Percentiles rank a stretch among this genome's conserved stretches.
Conservation (phyloP, 2,113 vertebrate species). For the Hemichromis elongatus region DNA sequence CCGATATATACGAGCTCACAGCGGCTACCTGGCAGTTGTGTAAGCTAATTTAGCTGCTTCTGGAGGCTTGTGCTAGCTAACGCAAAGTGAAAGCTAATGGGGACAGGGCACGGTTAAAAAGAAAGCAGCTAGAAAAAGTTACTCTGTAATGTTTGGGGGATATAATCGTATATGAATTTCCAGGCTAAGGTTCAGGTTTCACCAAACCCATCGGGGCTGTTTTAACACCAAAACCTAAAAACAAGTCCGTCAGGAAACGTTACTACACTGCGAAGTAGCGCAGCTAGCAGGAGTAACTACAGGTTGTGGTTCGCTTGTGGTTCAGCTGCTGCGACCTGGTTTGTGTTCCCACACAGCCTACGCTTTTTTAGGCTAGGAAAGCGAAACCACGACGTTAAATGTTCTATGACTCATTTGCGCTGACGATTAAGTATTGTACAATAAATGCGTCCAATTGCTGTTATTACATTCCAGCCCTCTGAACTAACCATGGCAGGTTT, state of each 20-base stretch:
- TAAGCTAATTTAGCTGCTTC: not conserved
- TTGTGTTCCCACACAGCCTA: not conserved
- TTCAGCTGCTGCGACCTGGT: not conserved
- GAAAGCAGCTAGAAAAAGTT: not conserved
- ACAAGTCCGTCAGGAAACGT: not conserved
- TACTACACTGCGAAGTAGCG: not conserved
- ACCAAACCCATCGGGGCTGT: not conserved
- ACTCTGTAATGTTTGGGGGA: not conserved
- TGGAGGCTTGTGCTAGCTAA: constrained; percentile 7
- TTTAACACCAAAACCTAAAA: not conserved
- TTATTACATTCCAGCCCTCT: not conserved
- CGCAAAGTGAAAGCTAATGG: not conserved
- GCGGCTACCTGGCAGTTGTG: not conserved
- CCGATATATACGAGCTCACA: not conserved
- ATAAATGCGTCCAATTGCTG: not conserved
- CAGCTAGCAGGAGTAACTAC: not conserved
- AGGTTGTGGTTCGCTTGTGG: not conserved
- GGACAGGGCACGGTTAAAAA: not conserved
- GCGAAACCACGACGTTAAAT: not conserved
- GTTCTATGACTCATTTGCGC: not conserved
- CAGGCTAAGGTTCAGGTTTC: not conserved
- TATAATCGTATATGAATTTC: not conserved
- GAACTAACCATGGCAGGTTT: not conserved
- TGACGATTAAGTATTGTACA: not conserved
- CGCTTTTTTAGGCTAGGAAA: not conserved